Conservation (phyloP, 1,140 invertebrate species). For the Leptinotarsa undecemlineata region DNA sequence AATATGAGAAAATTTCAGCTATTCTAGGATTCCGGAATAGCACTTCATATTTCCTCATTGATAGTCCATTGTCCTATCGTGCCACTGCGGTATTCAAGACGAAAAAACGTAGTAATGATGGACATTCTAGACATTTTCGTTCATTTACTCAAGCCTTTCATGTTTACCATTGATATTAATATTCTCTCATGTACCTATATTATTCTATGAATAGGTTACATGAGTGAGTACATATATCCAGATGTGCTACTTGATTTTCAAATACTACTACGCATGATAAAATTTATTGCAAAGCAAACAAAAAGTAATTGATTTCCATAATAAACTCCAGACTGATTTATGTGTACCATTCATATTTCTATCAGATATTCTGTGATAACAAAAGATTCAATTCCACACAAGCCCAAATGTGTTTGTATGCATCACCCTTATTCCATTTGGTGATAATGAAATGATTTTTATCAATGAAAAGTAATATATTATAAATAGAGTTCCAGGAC, state of each 20-base stretch:
- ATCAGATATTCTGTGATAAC: background rate
- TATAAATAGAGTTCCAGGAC: background rate
- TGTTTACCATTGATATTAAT: background rate
- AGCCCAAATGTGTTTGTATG: background rate
- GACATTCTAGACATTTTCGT: too few relatives aligned
- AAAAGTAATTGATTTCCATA: constrained; percentile 2
- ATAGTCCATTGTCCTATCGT: too few relatives aligned
- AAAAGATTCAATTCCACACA: background rate
- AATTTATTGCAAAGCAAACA: constrained; percentile 16
- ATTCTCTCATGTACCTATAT: background rate
- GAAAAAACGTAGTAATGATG: too few relatives aligned
- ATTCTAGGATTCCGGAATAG: too few relatives aligned
- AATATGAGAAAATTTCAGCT: too few relatives aligned
- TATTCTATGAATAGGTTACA: background rate
- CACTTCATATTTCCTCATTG: too few relatives aligned
- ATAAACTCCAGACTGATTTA: background rate
- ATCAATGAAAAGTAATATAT: background rate
- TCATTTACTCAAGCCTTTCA: too few relatives aligned
- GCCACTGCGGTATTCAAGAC: too few relatives aligned
- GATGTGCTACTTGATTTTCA: constrained; percentile 17
- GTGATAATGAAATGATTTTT: background rate
- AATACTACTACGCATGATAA: constrained; percentile 13
- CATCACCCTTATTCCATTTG: background rate
- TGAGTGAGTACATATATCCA: background rate
- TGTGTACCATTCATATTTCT: background rate